Percentiles rank a stretch among this genome's conserved stretches.
These are phyloP conservation scores for Epirrita christyi DNA, from an alignment of 2,888 invertebrate species.

Conservation along the genomic window DNA sequence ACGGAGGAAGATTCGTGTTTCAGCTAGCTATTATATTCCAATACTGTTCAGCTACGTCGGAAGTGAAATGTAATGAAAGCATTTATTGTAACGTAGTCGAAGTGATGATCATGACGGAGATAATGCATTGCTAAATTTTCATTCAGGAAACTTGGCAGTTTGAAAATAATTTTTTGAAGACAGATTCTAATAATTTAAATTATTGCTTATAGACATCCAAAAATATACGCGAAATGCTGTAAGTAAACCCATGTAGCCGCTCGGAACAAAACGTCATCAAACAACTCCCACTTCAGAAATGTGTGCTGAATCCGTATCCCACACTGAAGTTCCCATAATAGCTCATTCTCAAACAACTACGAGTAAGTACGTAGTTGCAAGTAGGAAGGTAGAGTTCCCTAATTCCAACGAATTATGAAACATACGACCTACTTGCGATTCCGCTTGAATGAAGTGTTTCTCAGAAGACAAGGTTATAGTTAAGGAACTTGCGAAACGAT, in stretches of 20 bases:
- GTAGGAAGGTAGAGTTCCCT: conserved; percentile 7
- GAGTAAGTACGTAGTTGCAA: conserved; percentile 1
- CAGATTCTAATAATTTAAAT: too few relatives aligned
- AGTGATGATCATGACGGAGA: too few relatives aligned
- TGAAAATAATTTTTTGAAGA: too few relatives aligned
- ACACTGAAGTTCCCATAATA: conserved; percentile 22
- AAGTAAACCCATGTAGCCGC: too few relatives aligned
- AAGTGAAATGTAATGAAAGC: too few relatives aligned
- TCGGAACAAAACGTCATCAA: conserved; percentile 7
- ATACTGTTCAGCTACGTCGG: too few relatives aligned
- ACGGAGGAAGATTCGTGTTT: too few relatives aligned
- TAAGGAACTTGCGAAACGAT: conserved; percentile 27
- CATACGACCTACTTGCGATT: conserved; percentile 42
- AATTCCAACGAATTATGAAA: conserved; percentile 22
- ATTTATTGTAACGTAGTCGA: too few relatives aligned
- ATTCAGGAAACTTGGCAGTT: too few relatives aligned
- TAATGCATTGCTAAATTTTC: too few relatives aligned
- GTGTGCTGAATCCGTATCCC: conserved; percentile 15
- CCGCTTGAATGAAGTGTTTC: conserved; percentile 48
- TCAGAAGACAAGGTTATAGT: conserved; percentile 16
- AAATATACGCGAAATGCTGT: background rate
- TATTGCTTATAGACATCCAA: background rate
- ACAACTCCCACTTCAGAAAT: conserved; percentile 9
- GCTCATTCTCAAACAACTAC: conserved; percentile 19
- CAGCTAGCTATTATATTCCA: too few relatives aligned